phyloP scores from a whole-genome alignment of 1,140 invertebrate species.

The Heterodera carotae region DNA sequence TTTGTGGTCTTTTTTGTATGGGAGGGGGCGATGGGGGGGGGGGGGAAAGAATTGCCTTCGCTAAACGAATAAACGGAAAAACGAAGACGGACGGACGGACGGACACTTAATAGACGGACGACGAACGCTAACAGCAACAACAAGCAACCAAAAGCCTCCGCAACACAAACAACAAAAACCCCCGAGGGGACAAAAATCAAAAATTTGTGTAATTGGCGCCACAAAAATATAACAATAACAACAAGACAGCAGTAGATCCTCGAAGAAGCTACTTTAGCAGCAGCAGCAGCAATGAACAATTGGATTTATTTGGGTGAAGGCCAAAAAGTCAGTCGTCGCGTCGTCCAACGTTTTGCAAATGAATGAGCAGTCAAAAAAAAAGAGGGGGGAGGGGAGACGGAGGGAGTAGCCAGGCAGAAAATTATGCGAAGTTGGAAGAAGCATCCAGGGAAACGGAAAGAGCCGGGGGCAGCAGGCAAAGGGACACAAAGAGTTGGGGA shows the following conservation, averaged over 20 bases:
- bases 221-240: too few relatives aligned
- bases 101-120: background rate
- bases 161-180: background rate
- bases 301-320: background rate
- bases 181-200: background rate
- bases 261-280: too few relatives aligned
- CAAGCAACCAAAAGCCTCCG: background rate
- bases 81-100: background rate
- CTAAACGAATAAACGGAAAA: background rate
- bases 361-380: slow-evolving; percentile 1
- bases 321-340: background rate
- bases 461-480: background rate
- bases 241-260: too few relatives aligned
- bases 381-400: too few relatives aligned
- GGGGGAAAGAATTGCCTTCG: background rate
- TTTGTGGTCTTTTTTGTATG: background rate
- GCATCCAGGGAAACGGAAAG: slow-evolving; percentile 12
- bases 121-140: slow-evolving; percentile 2
- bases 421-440: slow-evolving; percentile 16
- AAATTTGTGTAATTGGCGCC: background rate
- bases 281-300: background rate
- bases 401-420: slow-evolving; percentile 1
- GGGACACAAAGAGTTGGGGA: background rate
- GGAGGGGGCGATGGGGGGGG: background rate
- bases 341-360: slow-evolving; percentile 1